Conservation (phyloP, 2,888 invertebrate genomes). For the Stenchaetothrips biformis region DNA sequence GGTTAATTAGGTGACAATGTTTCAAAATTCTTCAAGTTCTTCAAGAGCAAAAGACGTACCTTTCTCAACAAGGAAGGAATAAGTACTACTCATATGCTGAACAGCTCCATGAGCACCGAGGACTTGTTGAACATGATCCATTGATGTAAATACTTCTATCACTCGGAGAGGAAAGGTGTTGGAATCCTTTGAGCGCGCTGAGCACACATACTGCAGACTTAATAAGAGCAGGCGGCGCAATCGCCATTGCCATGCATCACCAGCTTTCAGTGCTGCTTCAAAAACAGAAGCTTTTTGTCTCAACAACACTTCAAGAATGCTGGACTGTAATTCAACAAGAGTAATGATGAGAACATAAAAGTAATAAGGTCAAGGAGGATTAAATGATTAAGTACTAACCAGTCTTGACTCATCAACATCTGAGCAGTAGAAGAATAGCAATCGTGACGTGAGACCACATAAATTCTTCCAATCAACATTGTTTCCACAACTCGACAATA, state of each 20-base stretch:
- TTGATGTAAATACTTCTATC: conserved; percentile 69
- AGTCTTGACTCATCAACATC: conserved; percentile 62
- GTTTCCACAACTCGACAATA: conserved; percentile 33
- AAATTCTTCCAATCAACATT: conserved; percentile 42
- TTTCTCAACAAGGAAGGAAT: conserved; percentile 43
- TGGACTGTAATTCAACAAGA: conserved; percentile 47
- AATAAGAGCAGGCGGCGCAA: conserved; percentile 42
- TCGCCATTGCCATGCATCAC: conserved; percentile 47
- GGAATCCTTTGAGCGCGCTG: conserved; percentile 44
- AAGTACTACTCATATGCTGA: conserved; percentile 45
- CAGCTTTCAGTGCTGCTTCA: conserved; percentile 45
- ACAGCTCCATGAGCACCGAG: conserved; percentile 45
- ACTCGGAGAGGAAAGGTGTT: conserved; percentile 71
- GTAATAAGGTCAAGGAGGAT: conserved; percentile 34
- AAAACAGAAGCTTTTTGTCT: conserved; percentile 51
- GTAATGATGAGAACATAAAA: conserved; percentile 21
- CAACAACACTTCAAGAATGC: conserved; percentile 53
- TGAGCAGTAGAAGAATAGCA: conserved; percentile 73
- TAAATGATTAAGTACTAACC: conserved; percentile 45
- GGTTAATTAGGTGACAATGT: too few species aligned
- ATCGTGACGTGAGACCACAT: conserved; percentile 56
- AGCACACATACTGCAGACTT: conserved; percentile 37
- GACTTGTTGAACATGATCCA: conserved; percentile 46
- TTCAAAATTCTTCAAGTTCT: too few species aligned
- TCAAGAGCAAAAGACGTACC: conserved; percentile 46